These are phyloP conservation scores for Misgurnus mizolepis DNA, from an alignment of 2,113 vertebrate genomes.

Conservation along the genomic window DNA sequence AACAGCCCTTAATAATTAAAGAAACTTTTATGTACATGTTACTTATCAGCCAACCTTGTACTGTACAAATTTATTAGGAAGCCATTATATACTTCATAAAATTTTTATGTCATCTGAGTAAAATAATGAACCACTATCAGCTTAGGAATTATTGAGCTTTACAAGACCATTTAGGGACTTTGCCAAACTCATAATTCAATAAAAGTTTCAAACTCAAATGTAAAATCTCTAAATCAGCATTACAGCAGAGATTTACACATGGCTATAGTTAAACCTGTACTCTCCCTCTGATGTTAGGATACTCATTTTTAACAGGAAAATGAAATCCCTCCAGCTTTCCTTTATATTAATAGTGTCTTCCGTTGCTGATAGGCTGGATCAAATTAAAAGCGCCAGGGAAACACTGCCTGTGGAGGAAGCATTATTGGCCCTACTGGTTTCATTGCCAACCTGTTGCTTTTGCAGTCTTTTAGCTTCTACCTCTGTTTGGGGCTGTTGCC, in stretches of 20 bases:
- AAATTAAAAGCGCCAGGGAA: slow-evolving; percentile 53
- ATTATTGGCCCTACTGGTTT: slow-evolving; percentile 61
- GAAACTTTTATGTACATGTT: too few species aligned
- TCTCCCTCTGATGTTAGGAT: neutral
- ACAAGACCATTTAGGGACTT: too few species aligned
- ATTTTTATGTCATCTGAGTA: too few species aligned
- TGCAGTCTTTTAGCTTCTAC: slow-evolving; percentile 59
- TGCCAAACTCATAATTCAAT: too few species aligned
- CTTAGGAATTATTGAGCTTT: neutral
- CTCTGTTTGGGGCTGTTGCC: slow-evolving; percentile 68
- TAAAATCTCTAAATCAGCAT: too few species aligned
- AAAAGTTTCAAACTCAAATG: too few species aligned
- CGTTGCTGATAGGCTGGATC: slow-evolving; percentile 39
- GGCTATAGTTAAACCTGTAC: neutral
- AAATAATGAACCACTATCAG: neutral
- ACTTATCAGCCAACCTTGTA: too few species aligned
- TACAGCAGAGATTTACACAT: too few species aligned
- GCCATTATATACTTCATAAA: too few species aligned
- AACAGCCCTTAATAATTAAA: too few species aligned
- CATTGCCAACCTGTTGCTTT: slow-evolving; percentile 69
- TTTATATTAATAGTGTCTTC: slow-evolving; percentile 57
- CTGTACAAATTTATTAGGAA: too few species aligned
- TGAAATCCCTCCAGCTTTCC: slow-evolving; percentile 12
- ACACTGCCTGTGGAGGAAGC: slow-evolving; percentile 55
- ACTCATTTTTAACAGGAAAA: neutral